Base-by-base conservation (phyloP, 2,797 vertebrate genomes). In the Selene dorsalis region DNA sequence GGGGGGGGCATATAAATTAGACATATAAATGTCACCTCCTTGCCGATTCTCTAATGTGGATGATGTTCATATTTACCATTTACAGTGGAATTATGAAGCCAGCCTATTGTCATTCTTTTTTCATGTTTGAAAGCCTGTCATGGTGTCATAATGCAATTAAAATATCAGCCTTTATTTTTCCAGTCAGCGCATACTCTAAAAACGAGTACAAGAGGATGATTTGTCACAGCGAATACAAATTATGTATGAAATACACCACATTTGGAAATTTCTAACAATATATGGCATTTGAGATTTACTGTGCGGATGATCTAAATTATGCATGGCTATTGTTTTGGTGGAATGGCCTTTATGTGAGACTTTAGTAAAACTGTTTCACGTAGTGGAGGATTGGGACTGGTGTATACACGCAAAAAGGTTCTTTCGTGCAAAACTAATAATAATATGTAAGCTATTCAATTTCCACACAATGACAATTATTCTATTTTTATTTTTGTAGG, bases 21-120 rank as follows among this genome's bases (percentile, higher is more conserved):
- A 75, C n/a, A 39, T 62, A 84, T 84, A 86, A 85, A 91, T 88
- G 82, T 80, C 62, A 69, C 57, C 53, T 69, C 59, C 62, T 73
- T 73, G 72, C 73, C 69, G 74, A 80, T 83, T 79, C 53, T 55
- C 59, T 85, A 88, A 88, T 91, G 70, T 76, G 66, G 71, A 71
- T 83, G 82, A 83, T 85, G 63, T 85, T 87, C 79, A 82, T 82
- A 85, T 88, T 89, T 69, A 86, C 73, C 77, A 82, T 87, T 87
- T 82, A 80, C 18, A 61, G 60, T 28, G 38, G 17, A 64, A 75
- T 85, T 76, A 39, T 41, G 32, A 65, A 81, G 74, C 39, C 24
- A 50, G 48, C 20, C 35, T 39, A 69, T 65, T 87, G 75, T 77
- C 70, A 67, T 52, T 47, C 4, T 48, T 38, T 43, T 20, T 59